phyloP scores from a whole-genome alignment of 2,888 invertebrate genomes.

The Eristalinus aeneus region DNA sequence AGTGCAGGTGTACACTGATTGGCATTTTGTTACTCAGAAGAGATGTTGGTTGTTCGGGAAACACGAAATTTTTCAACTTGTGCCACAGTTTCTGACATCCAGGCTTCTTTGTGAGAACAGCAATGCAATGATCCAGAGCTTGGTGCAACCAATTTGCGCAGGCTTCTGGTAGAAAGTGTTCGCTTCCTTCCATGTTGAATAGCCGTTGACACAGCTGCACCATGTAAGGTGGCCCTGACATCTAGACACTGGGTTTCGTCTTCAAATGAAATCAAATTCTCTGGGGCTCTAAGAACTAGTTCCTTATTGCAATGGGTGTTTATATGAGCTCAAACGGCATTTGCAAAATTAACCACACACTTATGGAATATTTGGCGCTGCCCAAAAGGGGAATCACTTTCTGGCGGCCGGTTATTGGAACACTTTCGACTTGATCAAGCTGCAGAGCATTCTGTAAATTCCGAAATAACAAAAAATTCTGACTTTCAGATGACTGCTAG shows the following conservation, averaged over 20 bases:
- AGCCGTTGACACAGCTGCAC: slow-evolving; percentile 39
- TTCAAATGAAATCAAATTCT: not conserved
- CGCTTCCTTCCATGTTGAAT: not conserved
- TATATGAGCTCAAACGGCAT: not conserved
- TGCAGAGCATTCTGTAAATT: not conserved
- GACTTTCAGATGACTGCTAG: not conserved
- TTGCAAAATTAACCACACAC: not conserved
- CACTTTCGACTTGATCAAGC: not conserved
- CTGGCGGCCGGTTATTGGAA: not conserved
- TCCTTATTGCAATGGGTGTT: not conserved
- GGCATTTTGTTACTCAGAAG: slow-evolving; percentile 70
- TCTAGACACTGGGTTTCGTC: not conserved
- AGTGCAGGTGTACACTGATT: slow-evolving; percentile 71
- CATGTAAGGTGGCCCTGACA: slow-evolving; percentile 40
- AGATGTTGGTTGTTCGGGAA: slow-evolving; percentile 67
- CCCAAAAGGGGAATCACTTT: not conserved
- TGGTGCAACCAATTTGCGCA: slow-evolving; percentile 73
- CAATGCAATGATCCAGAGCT: slow-evolving; percentile 72
- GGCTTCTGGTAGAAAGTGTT: not conserved
- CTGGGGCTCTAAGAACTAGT: not conserved
- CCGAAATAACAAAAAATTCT: not conserved
- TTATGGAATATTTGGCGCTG: not conserved
- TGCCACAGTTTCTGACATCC: slow-evolving; percentile 68
- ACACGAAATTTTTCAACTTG: slow-evolving; percentile 72
- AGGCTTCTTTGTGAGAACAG: slow-evolving; percentile 37